Base-by-base conservation (phyloP, 2,888 invertebrate genomes). In the Ellobium chinense region DNA sequence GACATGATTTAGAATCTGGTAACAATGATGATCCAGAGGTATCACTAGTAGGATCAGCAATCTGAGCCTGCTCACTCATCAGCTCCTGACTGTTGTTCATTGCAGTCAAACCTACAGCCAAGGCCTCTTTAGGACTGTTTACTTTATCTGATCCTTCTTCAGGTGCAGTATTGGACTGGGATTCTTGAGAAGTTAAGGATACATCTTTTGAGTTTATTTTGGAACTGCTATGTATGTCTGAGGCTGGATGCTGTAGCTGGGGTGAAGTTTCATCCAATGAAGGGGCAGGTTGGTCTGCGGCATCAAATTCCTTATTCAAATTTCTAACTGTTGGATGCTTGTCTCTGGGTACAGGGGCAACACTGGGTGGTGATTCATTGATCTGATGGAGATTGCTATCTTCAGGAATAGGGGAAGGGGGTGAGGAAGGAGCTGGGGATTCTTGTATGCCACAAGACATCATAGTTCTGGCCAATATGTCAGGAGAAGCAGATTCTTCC, bases 261-360 rank as follows among this genome's bases (percentile, higher is more conserved):
- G 14, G 29, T 54, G 34, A 9, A n/a, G n/a, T n/a, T n/a, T n/a
- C n/a, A n/a, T n/a, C n/a, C n/a, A n/a, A n/a, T n/a, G n/a, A n/a
- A n/a, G n/a, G n/a, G n/a, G n/a, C n/a, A n/a, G n/a, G n/a, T n/a
- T n/a, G n/a, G n/a, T n/a, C n/a, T 46, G 46, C 66, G 12, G 56
- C 74, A 60, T 80, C 80, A 80, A 80, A 80, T 14, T 54, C 80
- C 29, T 24, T 29, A 9, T 24, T 66, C 18, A 80, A 68, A 39
- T 80, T 80, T 37, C 74, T 73, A 29, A 80, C 80, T 34, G 72
- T 29, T 31, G 73, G 54, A 58, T 73, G 65, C 18, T 66, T 80
- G 24, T 34, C 27, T 56, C 65, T 39, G 9, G 36, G 29, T 46
- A 56, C 9, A 34, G 80, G 60, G 1, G 39, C n/a, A 31, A 72